phyloP scores from a whole-genome alignment of 2,797 vertebrate genomes.

The Ficedula albicollis region DNA sequence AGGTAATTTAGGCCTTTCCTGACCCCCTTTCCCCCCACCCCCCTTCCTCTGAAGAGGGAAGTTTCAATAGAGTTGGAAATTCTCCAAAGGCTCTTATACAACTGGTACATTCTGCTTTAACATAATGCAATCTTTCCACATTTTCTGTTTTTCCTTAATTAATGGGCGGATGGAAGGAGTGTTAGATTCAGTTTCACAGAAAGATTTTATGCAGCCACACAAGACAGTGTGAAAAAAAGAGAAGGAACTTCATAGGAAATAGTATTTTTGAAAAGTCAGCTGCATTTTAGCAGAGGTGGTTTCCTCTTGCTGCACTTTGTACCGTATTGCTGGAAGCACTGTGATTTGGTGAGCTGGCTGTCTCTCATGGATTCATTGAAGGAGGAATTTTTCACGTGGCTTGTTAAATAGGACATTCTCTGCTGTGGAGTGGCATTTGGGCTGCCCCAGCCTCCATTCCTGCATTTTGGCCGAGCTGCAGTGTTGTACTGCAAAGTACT shows the following conservation, averaged over 20 bases:
- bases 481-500: background rate
- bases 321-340: background rate
- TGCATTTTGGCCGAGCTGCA: background rate
- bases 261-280: background rate
- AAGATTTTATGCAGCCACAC: constrained; percentile 42
- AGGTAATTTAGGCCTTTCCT: constrained; percentile 37
- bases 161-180: constrained; percentile 29
- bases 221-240: background rate
- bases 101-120: constrained; percentile 4
- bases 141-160: constrained; percentile 36
- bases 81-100: constrained; percentile 29
- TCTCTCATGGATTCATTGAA: background rate
- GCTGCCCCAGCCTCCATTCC: background rate
- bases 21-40: background rate
- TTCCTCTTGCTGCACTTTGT: background rate
- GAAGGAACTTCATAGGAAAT: constrained; percentile 13
- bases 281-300: background rate
- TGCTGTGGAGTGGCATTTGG: background rate
- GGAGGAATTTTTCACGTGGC: background rate
- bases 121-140: constrained; percentile 22
- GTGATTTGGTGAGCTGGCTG: background rate
- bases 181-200: constrained; percentile 56
- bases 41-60: background rate
- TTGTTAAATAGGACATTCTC: background rate
- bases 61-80: constrained; percentile 51